Conservation (phyloP, 2,113 vertebrate genomes). For the Tragelaphus buxtoni region DNA sequence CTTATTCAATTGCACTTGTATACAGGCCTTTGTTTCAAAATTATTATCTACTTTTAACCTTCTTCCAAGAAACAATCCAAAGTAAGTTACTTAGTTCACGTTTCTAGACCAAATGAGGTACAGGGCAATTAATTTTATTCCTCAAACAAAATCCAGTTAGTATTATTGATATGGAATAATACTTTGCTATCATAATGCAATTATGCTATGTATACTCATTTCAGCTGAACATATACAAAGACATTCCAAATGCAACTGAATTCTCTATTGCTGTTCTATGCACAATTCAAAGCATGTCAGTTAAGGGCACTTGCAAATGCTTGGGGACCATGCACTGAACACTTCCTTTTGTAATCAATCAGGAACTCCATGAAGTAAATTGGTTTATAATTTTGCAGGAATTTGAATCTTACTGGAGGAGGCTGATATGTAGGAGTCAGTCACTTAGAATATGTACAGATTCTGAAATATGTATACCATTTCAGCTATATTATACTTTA, state of each 20-base stretch:
- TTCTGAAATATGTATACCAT: neutral
- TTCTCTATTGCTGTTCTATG: neutral
- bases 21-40: slow-evolving; percentile 51
- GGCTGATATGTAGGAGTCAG: neutral
- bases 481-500: neutral
- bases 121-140: slow-evolving; percentile 58
- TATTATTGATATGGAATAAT: neutral
- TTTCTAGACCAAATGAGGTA: slow-evolving; percentile 46
- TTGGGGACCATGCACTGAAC: too few species aligned
- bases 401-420: neutral
- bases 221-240: neutral
- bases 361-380: neutral
- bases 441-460: neutral
- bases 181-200: neutral
- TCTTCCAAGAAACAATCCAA: slow-evolving; percentile 69
- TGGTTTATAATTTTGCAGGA: neutral
- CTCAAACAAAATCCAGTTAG: slow-evolving; percentile 54
- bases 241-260: neutral
- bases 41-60: slow-evolving; percentile 73
- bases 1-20: neutral
- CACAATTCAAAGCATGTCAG: neutral
- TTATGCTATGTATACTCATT: neutral
- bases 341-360: neutral
- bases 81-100: slow-evolving; percentile 24
- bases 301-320: neutral